Percentiles rank a stretch among this genome's conserved stretches.
These are phyloP conservation scores for Gorsachius goisagi DNA, from an alignment of 2,113 vertebrate genomes.

Conservation along the genomic window DNA sequence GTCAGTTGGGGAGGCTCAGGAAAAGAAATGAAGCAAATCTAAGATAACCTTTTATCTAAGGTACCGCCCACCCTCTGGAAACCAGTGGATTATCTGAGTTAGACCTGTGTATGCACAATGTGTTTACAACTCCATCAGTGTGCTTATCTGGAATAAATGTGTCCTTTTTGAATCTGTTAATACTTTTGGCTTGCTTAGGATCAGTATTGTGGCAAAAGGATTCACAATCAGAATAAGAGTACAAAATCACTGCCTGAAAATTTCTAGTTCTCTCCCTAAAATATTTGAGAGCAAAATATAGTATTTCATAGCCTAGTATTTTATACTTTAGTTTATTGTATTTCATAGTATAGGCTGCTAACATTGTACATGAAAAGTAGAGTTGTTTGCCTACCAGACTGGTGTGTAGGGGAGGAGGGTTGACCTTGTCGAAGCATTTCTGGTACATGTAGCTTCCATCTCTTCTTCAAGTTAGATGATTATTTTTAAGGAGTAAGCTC, in stretches of 20 bases:
- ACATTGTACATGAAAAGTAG: background rate
- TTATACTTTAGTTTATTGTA: background rate
- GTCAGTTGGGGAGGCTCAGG: background rate
- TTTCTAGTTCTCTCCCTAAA: background rate
- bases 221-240: background rate
- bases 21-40: background rate
- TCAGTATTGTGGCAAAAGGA: background rate
- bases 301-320: background rate
- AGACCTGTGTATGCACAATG: background rate
- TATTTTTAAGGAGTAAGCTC: background rate
- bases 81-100: background rate
- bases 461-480: background rate
- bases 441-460: background rate
- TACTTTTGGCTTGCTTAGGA: background rate
- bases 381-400: background rate
- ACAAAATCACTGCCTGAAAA: background rate
- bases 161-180: background rate
- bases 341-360: background rate
- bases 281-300: background rate
- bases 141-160: background rate
- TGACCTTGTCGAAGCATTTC: background rate
- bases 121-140: background rate
- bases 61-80: background rate
- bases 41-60: background rate
- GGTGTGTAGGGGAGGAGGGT: fast-evolving